Conservation (phyloP, 2,888 invertebrate species). For the Eupithecia insigniata region DNA sequence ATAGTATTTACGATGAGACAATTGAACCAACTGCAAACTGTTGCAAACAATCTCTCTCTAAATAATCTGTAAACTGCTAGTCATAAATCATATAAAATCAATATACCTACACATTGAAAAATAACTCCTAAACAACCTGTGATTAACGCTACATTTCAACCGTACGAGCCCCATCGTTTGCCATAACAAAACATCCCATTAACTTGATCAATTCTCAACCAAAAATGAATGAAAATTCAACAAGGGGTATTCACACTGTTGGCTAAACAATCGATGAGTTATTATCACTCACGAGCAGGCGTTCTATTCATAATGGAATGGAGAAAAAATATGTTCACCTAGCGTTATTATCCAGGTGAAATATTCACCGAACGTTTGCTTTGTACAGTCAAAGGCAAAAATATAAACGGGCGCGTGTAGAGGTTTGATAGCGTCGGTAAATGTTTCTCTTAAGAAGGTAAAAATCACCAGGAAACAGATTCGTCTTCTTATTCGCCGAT, state of each 20-base stretch:
- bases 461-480: no score
- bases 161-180: constrained; percentile 7
- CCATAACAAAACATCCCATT: constrained; percentile 34
- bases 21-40: no score
- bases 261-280: constrained; percentile 81
- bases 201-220: constrained; percentile 41
- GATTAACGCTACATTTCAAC: constrained; percentile 2
- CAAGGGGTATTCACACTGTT: constrained; percentile 53
- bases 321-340: constrained; percentile 72
- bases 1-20: no score
- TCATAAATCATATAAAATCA: background rate
- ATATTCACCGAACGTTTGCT: background rate
- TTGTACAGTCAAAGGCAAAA: no score
- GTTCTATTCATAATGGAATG: constrained; percentile 52
- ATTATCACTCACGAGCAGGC: constrained; percentile 76
- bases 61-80: background rate
- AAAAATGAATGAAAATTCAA: constrained; percentile 43
- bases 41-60: no score
- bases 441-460: no score
- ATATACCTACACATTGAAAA: background rate
- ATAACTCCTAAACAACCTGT: background rate
- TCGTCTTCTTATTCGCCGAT: no score
- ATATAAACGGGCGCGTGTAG: no score
- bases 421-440: no score
- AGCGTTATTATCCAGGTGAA: constrained; percentile 72